Base-by-base conservation (phyloP, 2,113 vertebrate genomes). In the Plecotus auritus region DNA sequence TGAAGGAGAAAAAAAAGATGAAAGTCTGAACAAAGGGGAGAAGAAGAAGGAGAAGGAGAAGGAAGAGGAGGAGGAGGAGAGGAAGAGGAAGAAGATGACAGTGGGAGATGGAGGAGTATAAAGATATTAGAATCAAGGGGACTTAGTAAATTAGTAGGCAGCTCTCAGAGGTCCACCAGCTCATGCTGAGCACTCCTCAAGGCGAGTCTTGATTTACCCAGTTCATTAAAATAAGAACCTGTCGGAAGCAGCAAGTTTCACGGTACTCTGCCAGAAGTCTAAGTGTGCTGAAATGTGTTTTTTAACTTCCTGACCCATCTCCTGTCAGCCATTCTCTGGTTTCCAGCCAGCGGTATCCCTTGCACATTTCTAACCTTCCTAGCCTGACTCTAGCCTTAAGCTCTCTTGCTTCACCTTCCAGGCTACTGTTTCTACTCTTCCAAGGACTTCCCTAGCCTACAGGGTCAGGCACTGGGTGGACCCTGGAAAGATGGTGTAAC, bases 201-300 rank as follows among this genome's bases (percentile, higher is more conserved):
- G 83, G 45, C 80, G 81, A 66, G 30, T 47, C 86, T 88, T 95
- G 86, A 96, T 85, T 83, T 91, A 85, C 93, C 26, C 49, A 70
- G 74, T 85, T 97, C 89, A 94, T 95, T 96, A 84, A 95, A 95
- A 94, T 70, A 83, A 96, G 77, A 87, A 35, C 35, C 74, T 4
- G 12, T 66, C 54, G 89, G 72, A 96, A 95, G 91, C 64, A 35
- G 28, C 18, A 35, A 35, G 8, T n/a, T 90, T 92, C 28, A 2
- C 11, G 8, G 45, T 84, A 13, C 35, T 89, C 81, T 37, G 42
- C 16, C 0, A 4, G 70, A 91, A 54, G 74, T 72, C 49, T 54
- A 64, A 96, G 77, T 56, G 54, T 85, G 67, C 86, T 51, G 83
- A 93, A 67, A 64, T 7, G 0, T 12, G 5, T 28, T 84, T 70